These are phyloP conservation scores for human DNA, from an alignment of 2,113 vertebrate genomes.

Conservation along the genomic window DNA sequence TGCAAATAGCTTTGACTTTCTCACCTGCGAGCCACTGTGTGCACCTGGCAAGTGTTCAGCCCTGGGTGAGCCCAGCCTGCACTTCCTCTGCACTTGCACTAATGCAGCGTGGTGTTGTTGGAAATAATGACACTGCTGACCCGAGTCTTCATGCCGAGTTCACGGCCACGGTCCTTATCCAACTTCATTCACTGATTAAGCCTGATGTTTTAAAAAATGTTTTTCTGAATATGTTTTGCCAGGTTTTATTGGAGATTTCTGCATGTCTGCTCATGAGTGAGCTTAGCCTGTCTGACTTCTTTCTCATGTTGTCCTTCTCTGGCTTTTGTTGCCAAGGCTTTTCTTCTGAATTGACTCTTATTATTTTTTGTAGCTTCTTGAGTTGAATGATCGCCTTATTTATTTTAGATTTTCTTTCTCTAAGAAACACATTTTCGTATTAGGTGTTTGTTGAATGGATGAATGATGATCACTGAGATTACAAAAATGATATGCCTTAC, in stretches of 20 bases:
- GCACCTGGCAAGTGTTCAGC: too few species aligned
- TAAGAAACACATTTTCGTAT: background rate
- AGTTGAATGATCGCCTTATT: background rate
- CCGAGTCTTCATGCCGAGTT: accelerated
- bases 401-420: background rate
- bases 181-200: accelerated
- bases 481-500: accelerated
- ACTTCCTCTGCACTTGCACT: accelerated
- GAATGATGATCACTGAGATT: background rate
- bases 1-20: background rate
- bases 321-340: background rate
- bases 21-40: accelerated
- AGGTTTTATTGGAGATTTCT: background rate
- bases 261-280: accelerated
- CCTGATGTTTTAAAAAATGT: too few species aligned
- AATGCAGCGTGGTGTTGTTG: too few species aligned
- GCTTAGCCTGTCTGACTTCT: accelerated
- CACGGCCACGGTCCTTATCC: accelerated
- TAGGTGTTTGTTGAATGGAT: background rate
- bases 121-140: accelerated
- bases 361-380: background rate
- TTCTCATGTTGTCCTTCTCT: background rate
- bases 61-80: background rate
- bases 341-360: background rate
- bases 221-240: background rate